Evolutionary conservation across 2,888 invertebrate genomes (phyloP).

Genomic region (Spisula solida): DNA sequence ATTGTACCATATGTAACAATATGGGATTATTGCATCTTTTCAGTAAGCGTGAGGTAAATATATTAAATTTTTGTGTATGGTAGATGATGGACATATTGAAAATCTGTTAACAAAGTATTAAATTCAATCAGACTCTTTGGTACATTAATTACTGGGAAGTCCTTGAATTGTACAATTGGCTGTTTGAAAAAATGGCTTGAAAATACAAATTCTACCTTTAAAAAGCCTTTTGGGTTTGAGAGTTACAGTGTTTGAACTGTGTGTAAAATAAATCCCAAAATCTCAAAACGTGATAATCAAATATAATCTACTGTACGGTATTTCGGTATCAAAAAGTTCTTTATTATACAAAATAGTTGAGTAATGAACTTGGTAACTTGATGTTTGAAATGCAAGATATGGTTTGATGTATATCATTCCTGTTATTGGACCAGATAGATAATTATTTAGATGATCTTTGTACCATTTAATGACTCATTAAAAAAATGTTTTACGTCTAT

Average conservation of each 20-base stretch:
- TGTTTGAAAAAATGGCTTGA: background rate
- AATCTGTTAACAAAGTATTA: too few species aligned
- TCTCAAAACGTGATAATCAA: too few species aligned
- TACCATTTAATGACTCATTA: slow-evolving; percentile 11
- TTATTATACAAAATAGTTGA: background rate
- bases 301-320: too few species aligned
- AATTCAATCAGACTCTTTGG: too few species aligned
- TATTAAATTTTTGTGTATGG: background rate
- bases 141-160: too few species aligned
- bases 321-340: background rate
- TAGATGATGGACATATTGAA: background rate
- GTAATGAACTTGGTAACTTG: background rate
- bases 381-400: background rate
- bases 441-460: background rate
- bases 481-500: background rate
- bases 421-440: background rate
- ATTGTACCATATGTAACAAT: background rate
- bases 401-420: background rate
- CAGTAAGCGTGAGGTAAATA: slow-evolving; percentile 22
- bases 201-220: background rate
- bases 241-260: too few species aligned
- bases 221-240: background rate
- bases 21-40: slow-evolving; percentile 43
- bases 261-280: too few species aligned
- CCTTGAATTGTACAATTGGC: background rate